Percentiles rank a stretch among this genome's conserved stretches.
Conservation (phyloP, 1,140 invertebrate species). For the Penaeus japonicus region DNA sequence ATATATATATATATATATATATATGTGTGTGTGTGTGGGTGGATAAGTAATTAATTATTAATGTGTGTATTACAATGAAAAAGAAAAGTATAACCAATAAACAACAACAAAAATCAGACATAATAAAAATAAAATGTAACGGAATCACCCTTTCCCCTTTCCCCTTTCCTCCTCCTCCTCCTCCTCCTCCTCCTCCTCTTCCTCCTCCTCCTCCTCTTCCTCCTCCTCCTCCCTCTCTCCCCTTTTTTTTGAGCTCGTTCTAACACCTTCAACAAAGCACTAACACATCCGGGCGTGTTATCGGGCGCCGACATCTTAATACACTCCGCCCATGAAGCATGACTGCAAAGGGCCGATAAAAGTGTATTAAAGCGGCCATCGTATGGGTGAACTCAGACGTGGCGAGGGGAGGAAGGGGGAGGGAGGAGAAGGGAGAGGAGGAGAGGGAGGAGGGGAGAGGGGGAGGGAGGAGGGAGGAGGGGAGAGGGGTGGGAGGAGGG, state of each 20-base stretch:
- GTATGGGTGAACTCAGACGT: not conserved
- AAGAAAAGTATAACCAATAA: not conserved
- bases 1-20: too few relatives aligned
- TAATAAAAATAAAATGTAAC: not conserved
- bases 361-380: not conserved
- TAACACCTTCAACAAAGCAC: not conserved
- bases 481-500: too few relatives aligned
- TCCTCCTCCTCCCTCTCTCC: not conserved
- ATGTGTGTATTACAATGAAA: not conserved
- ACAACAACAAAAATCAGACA: not conserved
- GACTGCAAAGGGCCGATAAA: conserved; percentile 8
- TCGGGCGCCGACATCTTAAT: not conserved
- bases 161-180: not conserved
- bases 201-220: not conserved
- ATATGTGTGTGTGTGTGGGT: too few relatives aligned
- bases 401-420: not conserved
- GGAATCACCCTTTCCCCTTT: not conserved
- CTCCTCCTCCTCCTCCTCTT: not conserved
- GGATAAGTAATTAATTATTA: too few relatives aligned
- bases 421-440: not conserved
- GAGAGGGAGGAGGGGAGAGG: not conserved
- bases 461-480: not conserved
- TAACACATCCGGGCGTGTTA: not conserved
- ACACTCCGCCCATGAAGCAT: not conserved
- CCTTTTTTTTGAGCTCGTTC: not conserved